phyloP scores from a whole-genome alignment of 2,113 vertebrate species.

The Clarias batrachus region DNA sequence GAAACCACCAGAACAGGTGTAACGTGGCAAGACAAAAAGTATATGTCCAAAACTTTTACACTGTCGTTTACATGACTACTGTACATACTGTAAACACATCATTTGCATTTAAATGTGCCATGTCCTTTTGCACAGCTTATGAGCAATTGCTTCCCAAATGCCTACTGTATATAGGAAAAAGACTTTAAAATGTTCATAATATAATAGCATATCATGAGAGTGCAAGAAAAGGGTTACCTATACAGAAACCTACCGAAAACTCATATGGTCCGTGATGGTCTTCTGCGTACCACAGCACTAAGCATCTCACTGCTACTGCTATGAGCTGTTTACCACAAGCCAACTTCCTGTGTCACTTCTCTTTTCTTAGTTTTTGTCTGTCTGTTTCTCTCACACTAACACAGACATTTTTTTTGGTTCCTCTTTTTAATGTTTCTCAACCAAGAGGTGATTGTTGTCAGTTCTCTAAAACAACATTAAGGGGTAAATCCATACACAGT shows the following conservation, averaged over 20 bases:
- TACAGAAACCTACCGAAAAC: constrained; percentile 41
- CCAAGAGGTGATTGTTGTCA: background rate
- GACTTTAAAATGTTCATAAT: background rate
- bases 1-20: constrained; percentile 34
- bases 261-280: constrained; percentile 29
- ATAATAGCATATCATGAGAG: background rate
- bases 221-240: constrained; percentile 7
- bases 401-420: constrained; percentile 26
- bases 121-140: background rate
- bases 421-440: constrained; percentile 35
- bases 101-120: background rate
- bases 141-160: background rate
- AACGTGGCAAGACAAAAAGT: background rate
- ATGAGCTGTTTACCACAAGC: constrained; percentile 57
- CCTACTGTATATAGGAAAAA: background rate
- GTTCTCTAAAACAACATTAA: background rate
- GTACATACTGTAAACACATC: background rate
- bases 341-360: constrained; percentile 78
- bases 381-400: background rate
- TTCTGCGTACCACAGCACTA: constrained; percentile 42
- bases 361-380: constrained; percentile 50
- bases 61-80: background rate
- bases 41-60: background rate
- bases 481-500: background rate
- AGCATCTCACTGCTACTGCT: constrained; percentile 31